Base-by-base conservation (phyloP, 2,797 vertebrate genomes). In the Notoglanidium macrostoma region DNA sequence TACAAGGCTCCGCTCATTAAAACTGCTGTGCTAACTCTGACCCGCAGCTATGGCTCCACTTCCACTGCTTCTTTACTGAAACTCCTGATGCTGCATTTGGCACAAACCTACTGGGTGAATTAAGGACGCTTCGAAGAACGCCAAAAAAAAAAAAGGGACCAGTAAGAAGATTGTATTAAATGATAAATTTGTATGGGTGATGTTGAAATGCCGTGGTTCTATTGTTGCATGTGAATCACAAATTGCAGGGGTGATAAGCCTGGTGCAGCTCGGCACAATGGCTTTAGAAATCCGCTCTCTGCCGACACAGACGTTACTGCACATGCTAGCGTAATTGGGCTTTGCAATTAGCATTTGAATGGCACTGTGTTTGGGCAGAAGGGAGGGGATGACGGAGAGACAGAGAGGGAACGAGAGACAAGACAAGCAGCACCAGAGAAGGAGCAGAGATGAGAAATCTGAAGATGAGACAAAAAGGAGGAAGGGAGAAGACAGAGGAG, bases 321-420 rank as follows among this genome's bases (percentile, higher is more conserved):
- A 92, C 90, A 90, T 90, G 91, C 91, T 90, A 90, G 91, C 89
- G 86, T 94, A 95, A 94, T 94, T 95, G 95, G 93, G 88, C 90
- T 67, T 74, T 84, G n/a, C 92, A 89, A 94, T 95, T 95, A 94
- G 94, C 94, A 95, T 95, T 90, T 94, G 92, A 95, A 94, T 95
- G 84, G 91, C 85, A 85, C 88, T 81, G 87, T 91, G 92, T 91
- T 93, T 90, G 88, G 79, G 87, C 89, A 86, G 81, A 59, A 84
- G 84, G 51, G 23, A 51, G 68, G n/a, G 86, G 85, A 49, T 54
- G 61, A 73, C 83, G 46, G 73, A 68, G 35, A 67, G 55, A 72
- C 5, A 29, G 87, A 89, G 70, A 87, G 88, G 46, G 35, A 78
- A n/a, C 21, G 82, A 85, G 82, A 85, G 15, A 54, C 40, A 74